Evolutionary conservation across 2,113 vertebrate species (phyloP).

Genomic region (Calcarius ornatus): DNA sequence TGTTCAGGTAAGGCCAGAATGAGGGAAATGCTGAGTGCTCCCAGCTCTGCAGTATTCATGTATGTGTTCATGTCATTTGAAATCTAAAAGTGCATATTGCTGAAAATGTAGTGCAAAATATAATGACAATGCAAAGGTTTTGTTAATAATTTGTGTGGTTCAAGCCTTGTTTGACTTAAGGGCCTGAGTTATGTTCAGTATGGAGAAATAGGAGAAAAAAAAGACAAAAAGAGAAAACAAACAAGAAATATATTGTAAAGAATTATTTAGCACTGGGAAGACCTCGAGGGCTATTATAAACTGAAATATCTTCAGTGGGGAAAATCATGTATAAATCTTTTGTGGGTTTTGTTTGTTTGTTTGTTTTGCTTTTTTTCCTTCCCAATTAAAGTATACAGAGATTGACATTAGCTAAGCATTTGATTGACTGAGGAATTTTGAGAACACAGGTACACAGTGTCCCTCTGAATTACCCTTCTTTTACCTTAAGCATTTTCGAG

Average conservation of each 20-base stretch:
- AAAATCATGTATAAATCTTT: neutral
- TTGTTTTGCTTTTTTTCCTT: neutral
- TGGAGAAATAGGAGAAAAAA: neutral
- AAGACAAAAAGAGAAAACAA: neutral
- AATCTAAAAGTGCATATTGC: neutral
- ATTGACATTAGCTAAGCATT: neutral
- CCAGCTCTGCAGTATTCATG: neutral
- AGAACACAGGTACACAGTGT: neutral
- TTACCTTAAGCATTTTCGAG: neutral
- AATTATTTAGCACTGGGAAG: neutral
- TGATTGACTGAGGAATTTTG: neutral
- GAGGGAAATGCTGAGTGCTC: neutral
- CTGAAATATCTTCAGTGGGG: neutral
- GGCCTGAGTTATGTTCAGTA: neutral
- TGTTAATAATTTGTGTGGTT: neutral
- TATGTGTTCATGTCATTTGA: neutral
- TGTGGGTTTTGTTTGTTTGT: neutral
- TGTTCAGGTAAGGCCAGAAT: neutral
- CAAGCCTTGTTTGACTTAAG: neutral
- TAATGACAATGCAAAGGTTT: neutral
- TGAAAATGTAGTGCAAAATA: neutral
- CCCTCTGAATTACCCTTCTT: neutral
- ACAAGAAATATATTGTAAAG: neutral
- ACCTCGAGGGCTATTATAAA: neutral
- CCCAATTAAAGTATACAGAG: neutral